Evolutionary conservation across 2,797 vertebrate genomes (phyloP).

Genomic region (Syngnathus acus): DNA sequence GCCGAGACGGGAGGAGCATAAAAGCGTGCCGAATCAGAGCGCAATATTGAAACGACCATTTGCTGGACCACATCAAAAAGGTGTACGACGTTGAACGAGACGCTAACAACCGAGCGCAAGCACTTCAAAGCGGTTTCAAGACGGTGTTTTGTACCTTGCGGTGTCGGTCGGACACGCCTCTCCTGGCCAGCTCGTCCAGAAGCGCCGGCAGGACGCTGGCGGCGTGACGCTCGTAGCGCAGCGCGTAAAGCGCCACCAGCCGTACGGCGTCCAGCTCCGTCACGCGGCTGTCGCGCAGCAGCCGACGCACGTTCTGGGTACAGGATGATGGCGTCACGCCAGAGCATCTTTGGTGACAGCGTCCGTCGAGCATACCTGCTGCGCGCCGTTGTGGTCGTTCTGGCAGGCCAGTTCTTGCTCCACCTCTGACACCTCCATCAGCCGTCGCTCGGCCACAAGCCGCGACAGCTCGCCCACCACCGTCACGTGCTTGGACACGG

Average conservation of each 20-base stretch:
- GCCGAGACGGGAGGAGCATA: too few species aligned
- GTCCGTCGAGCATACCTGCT: constrained; percentile 69
- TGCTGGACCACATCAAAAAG: too few species aligned
- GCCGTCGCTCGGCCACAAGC: constrained; percentile 80
- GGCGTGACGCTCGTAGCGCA: constrained; percentile 88
- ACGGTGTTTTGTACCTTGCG: constrained; percentile 49
- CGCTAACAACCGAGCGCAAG: too few species aligned
- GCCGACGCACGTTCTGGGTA: constrained; percentile 78
- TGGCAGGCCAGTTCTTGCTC: constrained; percentile 95
- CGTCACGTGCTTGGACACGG: constrained; percentile 92
- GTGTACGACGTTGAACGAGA: too few species aligned
- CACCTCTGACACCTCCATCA: constrained; percentile 92
- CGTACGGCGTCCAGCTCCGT: constrained; percentile 80
- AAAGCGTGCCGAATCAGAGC: too few species aligned
- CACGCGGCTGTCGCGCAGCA: constrained; percentile 82
- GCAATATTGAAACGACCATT: too few species aligned
- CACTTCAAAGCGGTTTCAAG: too few species aligned
- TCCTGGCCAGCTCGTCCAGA: constrained; percentile 75
- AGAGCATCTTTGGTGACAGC: too few species aligned
- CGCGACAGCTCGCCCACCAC: constrained; percentile 92
- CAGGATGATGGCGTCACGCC: not conserved
- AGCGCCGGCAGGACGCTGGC: constrained; percentile 77
- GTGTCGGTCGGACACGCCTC: constrained; percentile 76
- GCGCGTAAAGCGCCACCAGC: constrained; percentile 88
- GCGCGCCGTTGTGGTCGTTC: constrained; percentile 86